Evolutionary conservation across 2,888 invertebrate genomes (phyloP).

Genomic region (Alsophila aescularia): DNA sequence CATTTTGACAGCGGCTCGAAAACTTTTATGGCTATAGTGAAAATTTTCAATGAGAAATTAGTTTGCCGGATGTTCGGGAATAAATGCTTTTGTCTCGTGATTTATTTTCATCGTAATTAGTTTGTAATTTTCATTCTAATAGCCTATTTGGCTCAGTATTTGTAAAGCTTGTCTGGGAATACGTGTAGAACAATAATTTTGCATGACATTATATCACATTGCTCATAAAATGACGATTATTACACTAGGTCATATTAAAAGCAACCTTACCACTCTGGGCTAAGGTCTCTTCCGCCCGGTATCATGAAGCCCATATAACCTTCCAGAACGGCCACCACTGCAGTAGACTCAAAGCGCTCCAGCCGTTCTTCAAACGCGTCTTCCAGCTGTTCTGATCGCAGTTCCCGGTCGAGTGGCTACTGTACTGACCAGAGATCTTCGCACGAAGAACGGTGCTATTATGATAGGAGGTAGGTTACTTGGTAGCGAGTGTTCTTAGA

Average conservation of each 20-base stretch:
- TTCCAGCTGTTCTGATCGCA: constrained; percentile 74
- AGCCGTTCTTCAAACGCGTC: constrained; percentile 78
- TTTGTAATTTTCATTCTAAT: not conserved
- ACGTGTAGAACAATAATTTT: no score
- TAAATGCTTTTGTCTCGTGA: constrained; percentile 9
- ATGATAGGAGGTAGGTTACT: constrained; percentile 66
- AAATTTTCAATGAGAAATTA: constrained; percentile 10
- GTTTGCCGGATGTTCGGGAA: constrained; percentile 2
- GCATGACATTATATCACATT: no score
- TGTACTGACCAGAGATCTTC: constrained; percentile 68
- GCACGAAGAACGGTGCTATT: constrained; percentile 63
- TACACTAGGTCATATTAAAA: no score
- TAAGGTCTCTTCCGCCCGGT: not conserved
- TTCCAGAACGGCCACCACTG: constrained; percentile 45
- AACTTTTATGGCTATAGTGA: constrained; percentile 27
- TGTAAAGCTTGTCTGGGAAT: not conserved
- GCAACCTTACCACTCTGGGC: not conserved
- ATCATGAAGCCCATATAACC: not conserved
- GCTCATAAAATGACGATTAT: not conserved
- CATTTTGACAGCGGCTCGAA: constrained; percentile 34
- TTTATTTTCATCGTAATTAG: constrained; percentile 5
- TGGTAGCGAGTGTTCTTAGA: not conserved
- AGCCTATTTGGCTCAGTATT: not conserved
- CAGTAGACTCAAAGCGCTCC: constrained; percentile 68
- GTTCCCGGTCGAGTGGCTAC: constrained; percentile 78